phyloP scores from a whole-genome alignment of 2,113 vertebrate genomes.

The Protobothrops mucrosquamatus region DNA sequence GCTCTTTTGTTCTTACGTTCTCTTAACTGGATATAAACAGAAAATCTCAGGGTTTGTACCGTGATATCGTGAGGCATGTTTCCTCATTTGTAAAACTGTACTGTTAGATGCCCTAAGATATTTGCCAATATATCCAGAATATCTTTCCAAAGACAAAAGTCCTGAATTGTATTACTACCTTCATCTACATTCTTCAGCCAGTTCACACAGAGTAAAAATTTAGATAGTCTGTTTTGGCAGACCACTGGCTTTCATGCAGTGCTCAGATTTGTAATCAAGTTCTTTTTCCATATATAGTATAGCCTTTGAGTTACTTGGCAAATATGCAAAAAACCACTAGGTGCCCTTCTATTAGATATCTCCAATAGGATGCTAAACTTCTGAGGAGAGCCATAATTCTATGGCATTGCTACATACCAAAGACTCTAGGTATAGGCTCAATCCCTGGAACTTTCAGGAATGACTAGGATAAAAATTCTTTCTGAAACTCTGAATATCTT shows the following conservation, averaged over 20 bases:
- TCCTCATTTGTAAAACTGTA: background rate
- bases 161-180: background rate
- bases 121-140: background rate
- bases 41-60: background rate
- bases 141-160: background rate
- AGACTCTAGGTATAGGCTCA: background rate
- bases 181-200: background rate
- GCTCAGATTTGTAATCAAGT: conserved; percentile 15
- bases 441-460: background rate
- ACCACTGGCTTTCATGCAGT: background rate
- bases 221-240: background rate
- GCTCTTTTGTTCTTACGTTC: background rate
- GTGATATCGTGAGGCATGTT: background rate
- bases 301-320: conserved; percentile 29
- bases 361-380: background rate
- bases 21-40: background rate
- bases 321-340: conserved; percentile 10
- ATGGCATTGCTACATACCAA: background rate
- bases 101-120: background rate
- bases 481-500: background rate
- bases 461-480: background rate
- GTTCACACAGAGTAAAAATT: background rate
- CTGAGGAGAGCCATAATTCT: background rate
- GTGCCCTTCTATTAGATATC: background rate
- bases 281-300: background rate